phyloP scores from a whole-genome alignment of 2,888 invertebrate genomes.

The Stenichneumon culpator region DNA sequence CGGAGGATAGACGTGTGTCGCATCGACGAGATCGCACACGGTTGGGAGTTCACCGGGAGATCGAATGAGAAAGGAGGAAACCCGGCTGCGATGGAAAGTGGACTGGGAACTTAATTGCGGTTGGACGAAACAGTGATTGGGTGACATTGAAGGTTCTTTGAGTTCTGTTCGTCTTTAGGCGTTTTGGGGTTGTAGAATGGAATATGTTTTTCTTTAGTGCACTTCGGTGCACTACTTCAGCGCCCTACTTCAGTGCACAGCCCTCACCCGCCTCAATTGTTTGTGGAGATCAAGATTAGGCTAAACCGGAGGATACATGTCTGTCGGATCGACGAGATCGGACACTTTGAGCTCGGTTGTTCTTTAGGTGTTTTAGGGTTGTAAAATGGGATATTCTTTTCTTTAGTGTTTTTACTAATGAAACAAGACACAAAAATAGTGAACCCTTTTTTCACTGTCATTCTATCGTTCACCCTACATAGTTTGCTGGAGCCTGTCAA shows the following conservation, averaged over 20 bases:
- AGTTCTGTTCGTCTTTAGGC: too few relatives aligned
- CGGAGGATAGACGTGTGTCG: conserved; percentile 24
- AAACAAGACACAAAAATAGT: too few relatives aligned
- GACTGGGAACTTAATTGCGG: conserved; percentile 26
- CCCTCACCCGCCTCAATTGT: conserved; percentile 29
- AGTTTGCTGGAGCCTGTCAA: conserved; percentile 39
- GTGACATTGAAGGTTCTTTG: too few relatives aligned
- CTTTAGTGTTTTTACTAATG: too few relatives aligned
- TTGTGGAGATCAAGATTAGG: conserved; percentile 24
- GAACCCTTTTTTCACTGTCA: not conserved
- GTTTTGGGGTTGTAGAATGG: too few relatives aligned
- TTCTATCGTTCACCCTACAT: conserved; percentile 36
- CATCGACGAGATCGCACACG: not conserved
- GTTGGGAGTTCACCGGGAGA: conserved; percentile 35
- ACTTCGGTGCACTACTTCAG: too few relatives aligned
- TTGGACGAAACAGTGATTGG: not conserved
- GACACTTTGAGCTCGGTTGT: too few relatives aligned
- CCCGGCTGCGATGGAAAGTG: not conserved
- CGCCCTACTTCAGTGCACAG: conserved; percentile 3
- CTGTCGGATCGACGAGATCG: not conserved
- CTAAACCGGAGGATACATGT: conserved; percentile 32
- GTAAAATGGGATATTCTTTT: too few relatives aligned
- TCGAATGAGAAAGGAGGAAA: conserved; percentile 39
- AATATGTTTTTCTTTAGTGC: too few relatives aligned
- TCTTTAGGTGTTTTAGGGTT: too few relatives aligned